Conservation (phyloP, 2,888 invertebrate species). For the Erannis defoliaria region DNA sequence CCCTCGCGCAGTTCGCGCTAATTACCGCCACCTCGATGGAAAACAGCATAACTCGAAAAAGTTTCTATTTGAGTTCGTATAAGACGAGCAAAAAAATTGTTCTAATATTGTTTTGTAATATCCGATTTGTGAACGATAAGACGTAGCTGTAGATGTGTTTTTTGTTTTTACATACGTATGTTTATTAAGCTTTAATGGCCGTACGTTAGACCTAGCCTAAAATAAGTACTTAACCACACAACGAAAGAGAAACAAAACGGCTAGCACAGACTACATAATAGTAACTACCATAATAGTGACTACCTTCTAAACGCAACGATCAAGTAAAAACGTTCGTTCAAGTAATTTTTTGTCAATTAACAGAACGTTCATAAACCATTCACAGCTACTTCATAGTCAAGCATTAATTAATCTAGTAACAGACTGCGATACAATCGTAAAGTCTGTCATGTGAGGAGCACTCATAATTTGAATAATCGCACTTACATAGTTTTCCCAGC, state of each 20-base stretch:
- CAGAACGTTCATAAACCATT: conserved; percentile 7
- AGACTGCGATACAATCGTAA: conserved; percentile 44
- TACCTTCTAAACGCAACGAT: too few species aligned
- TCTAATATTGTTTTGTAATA: not conserved
- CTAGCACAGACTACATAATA: too few species aligned
- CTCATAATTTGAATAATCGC: conserved; percentile 53
- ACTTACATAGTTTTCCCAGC: conserved; percentile 56
- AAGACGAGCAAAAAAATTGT: not conserved
- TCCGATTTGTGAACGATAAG: too few species aligned
- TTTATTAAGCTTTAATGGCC: too few species aligned
- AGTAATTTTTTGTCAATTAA: not conserved
- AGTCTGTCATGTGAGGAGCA: conserved; percentile 33
- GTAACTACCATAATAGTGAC: too few species aligned
- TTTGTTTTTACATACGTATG: too few species aligned
- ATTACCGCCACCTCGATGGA: conserved; percentile 59
- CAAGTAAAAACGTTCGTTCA: not conserved
- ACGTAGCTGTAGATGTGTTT: too few species aligned
- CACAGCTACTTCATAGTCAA: conserved; percentile 14
- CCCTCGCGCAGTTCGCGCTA: conserved; percentile 72
- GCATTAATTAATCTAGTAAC: conserved; percentile 47
- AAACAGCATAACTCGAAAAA: conserved; percentile 54
- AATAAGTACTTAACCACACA: too few species aligned
- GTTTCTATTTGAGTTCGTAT: not conserved
- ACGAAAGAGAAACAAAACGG: too few species aligned
- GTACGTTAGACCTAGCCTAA: too few species aligned